Evolutionary conservation across 2,113 vertebrate genomes (phyloP), one percentile per base, ranked within the genome.

Genomic region (Cryptomyrus ogoouensis): DNA sequence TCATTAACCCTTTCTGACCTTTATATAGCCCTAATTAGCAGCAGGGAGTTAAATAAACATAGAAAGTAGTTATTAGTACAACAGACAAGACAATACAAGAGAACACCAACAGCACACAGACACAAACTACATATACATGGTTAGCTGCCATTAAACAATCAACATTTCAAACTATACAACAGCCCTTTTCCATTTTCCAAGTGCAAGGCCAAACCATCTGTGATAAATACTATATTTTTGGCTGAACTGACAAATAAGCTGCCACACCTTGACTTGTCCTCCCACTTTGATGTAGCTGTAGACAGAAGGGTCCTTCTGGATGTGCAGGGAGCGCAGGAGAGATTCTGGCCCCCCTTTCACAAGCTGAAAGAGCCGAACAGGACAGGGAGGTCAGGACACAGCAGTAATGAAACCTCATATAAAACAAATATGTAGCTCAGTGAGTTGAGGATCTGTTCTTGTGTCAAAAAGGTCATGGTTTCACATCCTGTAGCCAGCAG

Each of bases 341-440:
- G 98, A 94, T 24, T 99, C 98, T 8, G 98, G 97, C 62, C 96
- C 97, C 66, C 98, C 98, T 92, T 96, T 97, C n/a, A 99, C 96
- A 87, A 99, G 94, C 98, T 99, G 93, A 53, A 90, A 90, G 53
- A 44, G 24, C 17, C 46, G 1, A 13, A 83, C 5, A 77, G 62
- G 62, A 90, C 0, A 3, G 17, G 86, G 50, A 74, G 27, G 31
- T 10, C 27, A 90, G 42, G 46, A 85, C n/a, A 88, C 13, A 80
- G 1, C 74, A 80, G 35, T 3, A 77, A 39, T 17, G 31, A 17
- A 77, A 39, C 70, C 70, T 66, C 24, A 66, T 66, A 62, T 24
- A 62, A 66, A 66, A 12, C 24, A 66, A 12, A 66, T 27, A 66
- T n/a, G 62, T 66, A 10, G 62, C 62, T 12, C n/a, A 66, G n/a